Evolutionary conservation across 2,888 invertebrate genomes (phyloP), one percentile per base, ranked within the genome.

Genomic region (Brenthis ino): DNA sequence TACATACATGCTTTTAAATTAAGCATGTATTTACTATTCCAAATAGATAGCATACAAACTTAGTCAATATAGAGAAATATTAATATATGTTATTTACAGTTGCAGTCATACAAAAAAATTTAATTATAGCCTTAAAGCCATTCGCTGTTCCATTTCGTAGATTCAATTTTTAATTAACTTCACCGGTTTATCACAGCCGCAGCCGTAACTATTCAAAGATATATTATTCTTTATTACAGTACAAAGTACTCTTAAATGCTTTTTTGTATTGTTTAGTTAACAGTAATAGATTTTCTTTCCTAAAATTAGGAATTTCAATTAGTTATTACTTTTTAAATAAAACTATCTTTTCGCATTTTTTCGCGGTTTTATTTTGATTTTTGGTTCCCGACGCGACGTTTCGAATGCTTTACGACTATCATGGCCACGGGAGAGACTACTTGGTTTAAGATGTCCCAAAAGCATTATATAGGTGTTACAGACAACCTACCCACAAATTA

Each of bases 101-200:
- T 16, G 57, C 8, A 57, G 14, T 8, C 8, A 37, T 37, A 57
- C 33, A 43, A 57, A 57, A 43, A 53, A 57, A n/a, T 16, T 33
- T 60, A 60, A 48, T 60, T 50, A 60, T n/a, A 28, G 48, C 50
- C 48, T 60, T 28, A 28, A 57, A 60, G 50, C 48, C 24, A 48
- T 60, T 60, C 48, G 50, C 64, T n/a, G 28, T 65, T 56, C 57
- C 43, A 50, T 70, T 67, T 50, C 14, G 55, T 63, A 63, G 58
- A 70, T 60, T 58, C 57, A 50, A 56, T 67, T 70, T 67, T 63
- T 66, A 70, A 70, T 70, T 70, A 66, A 70, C 64, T 67, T 64
- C 43, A 60, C 54, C 56, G 20, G 57, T 67, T 70, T 67, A 67
- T 67, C 53, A 69, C 64, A 57, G 63, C 56, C 43, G 53, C 50